Percentiles rank a stretch among this genome's conserved stretches.
Conservation (phyloP, 1,140 invertebrate genomes). For the Drosophila lacteicornis region DNA sequence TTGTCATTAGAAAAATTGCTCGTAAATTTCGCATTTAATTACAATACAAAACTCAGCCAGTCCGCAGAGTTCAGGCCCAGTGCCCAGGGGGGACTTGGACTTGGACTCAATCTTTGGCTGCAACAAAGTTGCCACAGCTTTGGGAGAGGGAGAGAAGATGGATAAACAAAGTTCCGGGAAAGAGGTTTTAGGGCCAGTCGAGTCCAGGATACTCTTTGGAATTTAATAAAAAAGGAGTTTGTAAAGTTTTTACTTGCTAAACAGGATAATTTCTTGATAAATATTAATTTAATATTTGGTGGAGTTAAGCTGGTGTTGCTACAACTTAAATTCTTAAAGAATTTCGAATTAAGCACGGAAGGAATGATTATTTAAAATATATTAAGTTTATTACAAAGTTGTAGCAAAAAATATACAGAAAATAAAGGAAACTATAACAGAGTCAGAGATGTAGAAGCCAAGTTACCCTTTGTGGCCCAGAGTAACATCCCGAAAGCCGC, state of each 20-base stretch:
- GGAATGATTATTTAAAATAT: no score
- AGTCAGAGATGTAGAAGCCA: no score
- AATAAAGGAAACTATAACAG: neutral
- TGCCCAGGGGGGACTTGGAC: slow-evolving; percentile 35
- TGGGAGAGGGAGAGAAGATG: slow-evolving; percentile 6
- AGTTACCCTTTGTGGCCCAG: neutral
- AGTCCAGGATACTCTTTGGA: slow-evolving; percentile 9
- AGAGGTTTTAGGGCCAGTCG: neutral
- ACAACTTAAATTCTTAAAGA: no score
- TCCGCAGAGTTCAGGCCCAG: slow-evolving; percentile 19
- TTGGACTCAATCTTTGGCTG: slow-evolving; percentile 50
- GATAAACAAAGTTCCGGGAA: slow-evolving; percentile 29
- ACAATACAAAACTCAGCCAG: slow-evolving; percentile 58
- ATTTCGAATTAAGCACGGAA: no score
- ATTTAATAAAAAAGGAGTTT: neutral
- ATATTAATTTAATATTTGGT: no score
- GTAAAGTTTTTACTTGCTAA: no score
- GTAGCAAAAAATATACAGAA: neutral
- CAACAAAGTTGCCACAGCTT: slow-evolving; percentile 70
- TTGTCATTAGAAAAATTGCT: slow-evolving; percentile 76
- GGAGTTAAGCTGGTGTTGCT: no score
- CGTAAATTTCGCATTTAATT: slow-evolving; percentile 80
- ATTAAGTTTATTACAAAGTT: no score
- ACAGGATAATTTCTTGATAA: no score
- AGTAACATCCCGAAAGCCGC: slow-evolving; percentile 31